Conservation (phyloP, 2,113 vertebrate genomes). For the Dipodomys spectabilis region DNA sequence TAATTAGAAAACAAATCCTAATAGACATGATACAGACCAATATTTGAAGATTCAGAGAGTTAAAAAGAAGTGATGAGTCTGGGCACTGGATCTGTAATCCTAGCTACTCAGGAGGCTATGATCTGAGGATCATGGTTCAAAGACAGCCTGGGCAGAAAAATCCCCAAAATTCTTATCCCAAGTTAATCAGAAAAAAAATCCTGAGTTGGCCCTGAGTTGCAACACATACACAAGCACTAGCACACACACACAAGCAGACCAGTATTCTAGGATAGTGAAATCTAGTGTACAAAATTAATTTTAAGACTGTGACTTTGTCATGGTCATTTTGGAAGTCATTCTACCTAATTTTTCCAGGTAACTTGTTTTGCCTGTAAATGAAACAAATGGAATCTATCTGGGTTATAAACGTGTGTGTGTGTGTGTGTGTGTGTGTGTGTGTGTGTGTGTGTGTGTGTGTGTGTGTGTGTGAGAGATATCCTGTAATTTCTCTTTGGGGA, state of each 20-base stretch:
- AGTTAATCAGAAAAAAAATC: no score
- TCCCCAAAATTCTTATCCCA: no score
- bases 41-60: slow-evolving; percentile 15
- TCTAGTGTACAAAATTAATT: not conserved
- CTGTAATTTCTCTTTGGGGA: not conserved
- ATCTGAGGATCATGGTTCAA: no score
- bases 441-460: no score
- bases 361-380: not conserved
- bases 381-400: not conserved
- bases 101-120: no score
- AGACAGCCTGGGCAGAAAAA: no score
- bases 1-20: not conserved
- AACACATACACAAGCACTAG: no score
- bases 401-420: not conserved
- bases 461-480: not conserved
- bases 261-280: not conserved
- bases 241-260: no score
- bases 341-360: not conserved
- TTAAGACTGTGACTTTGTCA: not conserved
- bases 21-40: not conserved
- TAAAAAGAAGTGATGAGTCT: not conserved
- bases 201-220: no score
- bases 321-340: not conserved
- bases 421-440: no score
- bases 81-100: no score